These are phyloP conservation scores for Cyprinus carpio DNA, from an alignment of 2,113 vertebrate species.

Conservation along the genomic window DNA sequence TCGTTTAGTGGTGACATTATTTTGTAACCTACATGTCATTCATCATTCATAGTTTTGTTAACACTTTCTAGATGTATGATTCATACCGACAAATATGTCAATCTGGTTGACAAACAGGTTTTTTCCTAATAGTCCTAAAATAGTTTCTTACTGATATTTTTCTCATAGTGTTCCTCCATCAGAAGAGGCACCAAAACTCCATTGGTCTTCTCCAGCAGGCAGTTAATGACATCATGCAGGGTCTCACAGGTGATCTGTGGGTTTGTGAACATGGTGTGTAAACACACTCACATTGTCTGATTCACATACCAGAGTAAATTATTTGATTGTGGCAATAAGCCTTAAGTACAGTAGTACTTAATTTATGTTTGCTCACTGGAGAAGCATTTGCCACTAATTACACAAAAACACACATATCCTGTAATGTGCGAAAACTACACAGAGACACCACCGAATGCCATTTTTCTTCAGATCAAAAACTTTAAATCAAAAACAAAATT, in stretches of 20 bases:
- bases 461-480: neutral
- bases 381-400: neutral
- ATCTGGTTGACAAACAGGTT: neutral
- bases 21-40: neutral
- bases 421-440: neutral
- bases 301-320: neutral
- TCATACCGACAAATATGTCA: neutral
- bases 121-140: neutral
- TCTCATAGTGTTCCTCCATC: constrained; percentile 74
- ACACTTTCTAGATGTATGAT: neutral
- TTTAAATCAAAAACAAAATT: too few species aligned
- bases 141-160: constrained; percentile 74
- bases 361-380: neutral
- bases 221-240: constrained; percentile 71
- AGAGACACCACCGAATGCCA: neutral
- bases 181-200: constrained; percentile 72
- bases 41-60: neutral
- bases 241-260: constrained; percentile 76
- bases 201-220: constrained; percentile 71
- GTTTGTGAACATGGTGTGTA: neutral
- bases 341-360: neutral
- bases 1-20: neutral
- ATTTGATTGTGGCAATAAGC: neutral
- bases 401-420: neutral
- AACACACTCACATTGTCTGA: neutral